A percentile compares a stretch with the other conserved stretches of the same genome.
phyloP scores from a whole-genome alignment of 2,888 invertebrate genomes.

The Phytoseiulus persimilis region DNA sequence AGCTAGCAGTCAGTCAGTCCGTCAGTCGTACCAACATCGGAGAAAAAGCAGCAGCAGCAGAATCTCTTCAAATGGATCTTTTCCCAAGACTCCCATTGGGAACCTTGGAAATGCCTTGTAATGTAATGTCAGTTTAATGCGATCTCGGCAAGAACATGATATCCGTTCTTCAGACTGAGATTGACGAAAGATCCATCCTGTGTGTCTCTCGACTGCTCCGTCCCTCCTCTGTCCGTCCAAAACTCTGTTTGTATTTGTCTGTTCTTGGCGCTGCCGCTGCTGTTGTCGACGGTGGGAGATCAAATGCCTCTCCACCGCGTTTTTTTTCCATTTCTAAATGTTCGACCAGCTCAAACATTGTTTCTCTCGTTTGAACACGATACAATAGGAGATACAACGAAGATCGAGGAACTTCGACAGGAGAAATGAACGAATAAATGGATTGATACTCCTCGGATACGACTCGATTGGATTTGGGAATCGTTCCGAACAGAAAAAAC shows the following conservation, averaged over 20 bases:
- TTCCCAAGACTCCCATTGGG: not conserved
- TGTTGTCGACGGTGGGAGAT: not conserved
- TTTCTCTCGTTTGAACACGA: not conserved
- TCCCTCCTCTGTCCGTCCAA: not conserved
- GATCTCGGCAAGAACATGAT: slow-evolving; percentile 5
- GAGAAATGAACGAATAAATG: not conserved
- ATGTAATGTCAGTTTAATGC: slow-evolving; percentile 5
- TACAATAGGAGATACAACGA: not conserved
- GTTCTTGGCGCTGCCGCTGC: not conserved
- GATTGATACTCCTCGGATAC: not conserved
- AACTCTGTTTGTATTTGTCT: not conserved
- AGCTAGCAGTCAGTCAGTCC: not conserved
- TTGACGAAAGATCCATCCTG: not conserved
- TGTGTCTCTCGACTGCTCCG: not conserved
- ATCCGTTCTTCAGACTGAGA: not conserved
- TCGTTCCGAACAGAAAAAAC: not conserved
- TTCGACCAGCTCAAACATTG: not conserved
- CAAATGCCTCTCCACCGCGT: not conserved
- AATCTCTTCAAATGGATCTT: not conserved
- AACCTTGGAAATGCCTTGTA: slow-evolving; percentile 5
- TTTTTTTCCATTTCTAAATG: not conserved
- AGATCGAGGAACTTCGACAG: not conserved
- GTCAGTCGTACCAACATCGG: not conserved
- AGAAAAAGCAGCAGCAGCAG: not conserved
- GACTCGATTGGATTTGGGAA: not conserved